Conservation (phyloP, 2,797 vertebrate species). For the Micrastur ruficollis region DNA sequence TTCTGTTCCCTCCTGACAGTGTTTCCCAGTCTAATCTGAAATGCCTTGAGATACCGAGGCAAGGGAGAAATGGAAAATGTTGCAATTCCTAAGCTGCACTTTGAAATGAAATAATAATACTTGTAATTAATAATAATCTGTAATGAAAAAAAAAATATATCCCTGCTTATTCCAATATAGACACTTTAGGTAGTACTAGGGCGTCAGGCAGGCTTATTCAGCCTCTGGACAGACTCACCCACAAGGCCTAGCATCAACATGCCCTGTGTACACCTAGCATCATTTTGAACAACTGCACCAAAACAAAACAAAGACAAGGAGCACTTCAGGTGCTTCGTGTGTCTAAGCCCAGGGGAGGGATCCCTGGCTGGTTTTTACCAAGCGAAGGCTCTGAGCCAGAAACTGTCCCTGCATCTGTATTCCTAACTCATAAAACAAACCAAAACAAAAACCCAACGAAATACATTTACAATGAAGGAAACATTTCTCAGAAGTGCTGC, state of each 20-base stretch:
- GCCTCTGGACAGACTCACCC: slow-evolving; percentile 32
- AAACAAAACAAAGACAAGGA: not conserved
- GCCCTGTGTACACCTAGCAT: not conserved
- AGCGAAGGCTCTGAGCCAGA: not conserved
- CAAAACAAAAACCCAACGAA: not conserved
- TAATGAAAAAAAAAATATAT: not conserved
- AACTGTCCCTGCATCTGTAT: not conserved
- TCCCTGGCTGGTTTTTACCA: not conserved
- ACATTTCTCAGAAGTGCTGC: slow-evolving; percentile 2
- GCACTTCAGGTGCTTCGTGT: not conserved
- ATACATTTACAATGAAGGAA: not conserved
- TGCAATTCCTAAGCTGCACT: not conserved
- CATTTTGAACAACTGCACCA: not conserved
- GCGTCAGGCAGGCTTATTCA: slow-evolving; percentile 25
- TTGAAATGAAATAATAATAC: slow-evolving; percentile 7
- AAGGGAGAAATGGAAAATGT: not conserved
- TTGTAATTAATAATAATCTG: slow-evolving; percentile 29
- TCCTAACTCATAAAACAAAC: not conserved
- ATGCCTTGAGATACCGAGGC: not conserved
- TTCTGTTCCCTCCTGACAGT: not conserved
- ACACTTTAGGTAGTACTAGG: not conserved
- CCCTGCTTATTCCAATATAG: not conserved
- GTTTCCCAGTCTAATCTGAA: not conserved
- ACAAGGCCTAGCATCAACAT: slow-evolving; percentile 9
- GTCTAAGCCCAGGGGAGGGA: not conserved